phyloP scores from a whole-genome alignment of 2,113 vertebrate genomes.

The Acrocephalus arundinaceus region DNA sequence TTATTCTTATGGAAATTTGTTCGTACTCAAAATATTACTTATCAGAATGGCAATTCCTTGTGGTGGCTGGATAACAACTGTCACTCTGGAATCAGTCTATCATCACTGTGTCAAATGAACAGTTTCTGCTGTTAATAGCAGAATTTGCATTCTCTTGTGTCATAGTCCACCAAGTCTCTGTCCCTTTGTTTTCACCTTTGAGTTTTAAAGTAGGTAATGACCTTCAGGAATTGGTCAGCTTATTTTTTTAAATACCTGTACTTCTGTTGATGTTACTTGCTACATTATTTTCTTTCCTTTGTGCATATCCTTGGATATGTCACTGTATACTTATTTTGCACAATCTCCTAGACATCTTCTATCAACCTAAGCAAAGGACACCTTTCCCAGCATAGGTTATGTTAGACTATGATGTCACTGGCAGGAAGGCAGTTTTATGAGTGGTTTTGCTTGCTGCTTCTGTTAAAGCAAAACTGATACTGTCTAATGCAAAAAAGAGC shows the following conservation, averaged over 20 bases:
- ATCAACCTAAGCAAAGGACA: slow-evolving; percentile 8
- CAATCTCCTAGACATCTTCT: background rate
- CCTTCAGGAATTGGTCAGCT: background rate
- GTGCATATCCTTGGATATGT: background rate
- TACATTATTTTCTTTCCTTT: background rate
- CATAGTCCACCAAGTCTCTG: background rate
- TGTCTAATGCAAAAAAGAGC: slow-evolving; percentile 36
- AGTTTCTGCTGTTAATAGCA: background rate
- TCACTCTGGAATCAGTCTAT: background rate
- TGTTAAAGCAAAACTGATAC: slow-evolving; percentile 39
- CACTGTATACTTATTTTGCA: background rate
- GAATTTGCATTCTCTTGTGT: background rate
- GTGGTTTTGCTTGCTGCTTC: slow-evolving; percentile 65
- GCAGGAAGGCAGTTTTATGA: slow-evolving; percentile 62
- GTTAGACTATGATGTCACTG: slow-evolving; percentile 37
- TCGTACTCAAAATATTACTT: background rate
- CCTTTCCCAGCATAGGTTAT: slow-evolving; percentile 3
- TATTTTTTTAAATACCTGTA: background rate
- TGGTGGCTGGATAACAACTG: background rate
- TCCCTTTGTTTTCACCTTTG: background rate
- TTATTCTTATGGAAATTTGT: background rate
- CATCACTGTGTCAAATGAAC: background rate
- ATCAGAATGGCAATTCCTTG: background rate
- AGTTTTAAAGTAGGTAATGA: background rate
- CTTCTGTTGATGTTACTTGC: background rate